These are phyloP conservation scores for Lepus townsendii DNA, from an alignment of 2,797 vertebrate genomes.

Conservation along the genomic window DNA sequence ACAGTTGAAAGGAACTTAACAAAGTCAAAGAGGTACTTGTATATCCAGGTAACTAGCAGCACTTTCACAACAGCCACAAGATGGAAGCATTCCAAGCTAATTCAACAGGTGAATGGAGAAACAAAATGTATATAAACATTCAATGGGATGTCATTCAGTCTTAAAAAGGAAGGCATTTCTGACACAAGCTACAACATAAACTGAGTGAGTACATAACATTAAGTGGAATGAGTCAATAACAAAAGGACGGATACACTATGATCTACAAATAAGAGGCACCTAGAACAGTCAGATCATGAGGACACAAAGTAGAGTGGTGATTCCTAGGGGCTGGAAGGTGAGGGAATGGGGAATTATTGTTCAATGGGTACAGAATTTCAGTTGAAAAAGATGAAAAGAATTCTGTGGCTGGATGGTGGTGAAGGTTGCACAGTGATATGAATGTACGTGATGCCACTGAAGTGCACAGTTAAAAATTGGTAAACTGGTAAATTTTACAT, in stretches of 20 bases:
- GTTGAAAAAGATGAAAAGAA: not conserved
- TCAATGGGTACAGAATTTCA: not conserved
- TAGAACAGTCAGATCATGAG: not conserved
- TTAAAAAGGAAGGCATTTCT: conserved; percentile 36
- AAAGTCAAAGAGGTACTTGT: not conserved
- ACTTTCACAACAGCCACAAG: conserved; percentile 33
- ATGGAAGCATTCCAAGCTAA: not conserved
- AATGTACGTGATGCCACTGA: not conserved
- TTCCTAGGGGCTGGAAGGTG: not conserved
- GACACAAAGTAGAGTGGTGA: not conserved
- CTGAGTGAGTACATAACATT: not conserved
- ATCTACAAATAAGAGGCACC: not conserved
- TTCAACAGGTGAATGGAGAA: not conserved
- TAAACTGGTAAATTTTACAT: not conserved
- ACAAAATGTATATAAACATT: not conserved
- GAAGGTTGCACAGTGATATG: not conserved
- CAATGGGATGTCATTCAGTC: not conserved
- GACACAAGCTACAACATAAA: not conserved
- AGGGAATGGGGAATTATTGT: not conserved
- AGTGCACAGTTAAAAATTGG: not conserved
- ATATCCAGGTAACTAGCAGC: not conserved
- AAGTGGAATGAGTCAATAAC: not conserved
- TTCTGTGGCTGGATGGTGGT: not conserved
- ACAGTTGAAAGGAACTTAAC: conserved; percentile 34
- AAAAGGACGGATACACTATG: not conserved